A percentile compares a stretch with the other conserved stretches of the same genome.
Conservation (phyloP, 2,113 vertebrate species). For the Sapayoa aenigma region DNA sequence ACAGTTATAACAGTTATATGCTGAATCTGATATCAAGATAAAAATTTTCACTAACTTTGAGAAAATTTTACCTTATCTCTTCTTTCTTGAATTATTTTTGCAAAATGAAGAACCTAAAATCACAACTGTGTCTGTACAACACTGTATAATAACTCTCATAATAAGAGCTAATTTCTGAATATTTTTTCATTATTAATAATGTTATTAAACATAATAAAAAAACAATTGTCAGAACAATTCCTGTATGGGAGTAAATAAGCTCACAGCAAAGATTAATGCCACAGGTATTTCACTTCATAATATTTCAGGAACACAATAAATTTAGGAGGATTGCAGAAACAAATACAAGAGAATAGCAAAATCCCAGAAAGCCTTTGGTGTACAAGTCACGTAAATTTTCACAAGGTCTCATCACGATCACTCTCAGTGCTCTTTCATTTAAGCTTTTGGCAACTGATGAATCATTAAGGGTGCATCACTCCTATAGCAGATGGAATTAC, state of each 20-base stretch:
- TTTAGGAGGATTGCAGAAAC: not conserved
- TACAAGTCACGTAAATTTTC: not conserved
- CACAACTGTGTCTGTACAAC: not conserved
- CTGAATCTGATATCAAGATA: not conserved
- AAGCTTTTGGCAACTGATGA: constrained; percentile 1
- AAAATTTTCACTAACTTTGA: not conserved
- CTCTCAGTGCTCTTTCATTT: not conserved
- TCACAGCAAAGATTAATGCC: not conserved
- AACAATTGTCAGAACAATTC: not conserved
- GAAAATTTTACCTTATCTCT: not conserved
- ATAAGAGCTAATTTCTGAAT: not conserved
- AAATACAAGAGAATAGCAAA: not conserved
- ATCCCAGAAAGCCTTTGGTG: not conserved
- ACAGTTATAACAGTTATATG: not conserved
- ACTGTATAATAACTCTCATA: not conserved
- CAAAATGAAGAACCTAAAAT: not conserved
- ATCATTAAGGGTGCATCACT: not conserved
- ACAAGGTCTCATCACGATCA: not conserved
- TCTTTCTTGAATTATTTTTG: not conserved
- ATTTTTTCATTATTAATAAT: constrained; percentile 7
- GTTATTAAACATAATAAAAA: not conserved
- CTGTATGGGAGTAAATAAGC: not conserved
- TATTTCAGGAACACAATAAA: not conserved
- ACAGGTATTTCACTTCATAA: not conserved
- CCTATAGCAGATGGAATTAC: not conserved